These are phyloP conservation scores for Tylochromis polylepis DNA, from an alignment of 2,113 vertebrate species.

Conservation along the genomic window DNA sequence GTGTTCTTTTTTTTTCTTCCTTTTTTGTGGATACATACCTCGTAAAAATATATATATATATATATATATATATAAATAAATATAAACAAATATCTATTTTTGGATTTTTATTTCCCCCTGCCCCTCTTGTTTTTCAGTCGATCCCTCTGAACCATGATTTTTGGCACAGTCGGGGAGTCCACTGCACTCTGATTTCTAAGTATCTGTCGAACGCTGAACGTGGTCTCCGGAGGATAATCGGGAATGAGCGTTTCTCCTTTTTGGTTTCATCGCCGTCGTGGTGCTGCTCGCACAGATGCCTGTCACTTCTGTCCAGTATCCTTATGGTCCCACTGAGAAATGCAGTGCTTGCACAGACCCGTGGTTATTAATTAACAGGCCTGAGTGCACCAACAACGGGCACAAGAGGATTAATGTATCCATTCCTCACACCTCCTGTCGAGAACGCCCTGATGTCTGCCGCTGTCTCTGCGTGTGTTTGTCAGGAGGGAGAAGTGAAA, in stretches of 20 bases:
- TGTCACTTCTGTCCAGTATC: slow-evolving; percentile 3
- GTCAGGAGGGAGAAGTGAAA: neutral
- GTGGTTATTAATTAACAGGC: neutral
- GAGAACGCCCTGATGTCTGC: neutral
- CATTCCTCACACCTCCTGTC: neutral
- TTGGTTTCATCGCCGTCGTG: neutral
- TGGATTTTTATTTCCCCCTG: slow-evolving; percentile 66
- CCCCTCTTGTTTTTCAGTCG: slow-evolving; percentile 15
- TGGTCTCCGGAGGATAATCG: neutral
- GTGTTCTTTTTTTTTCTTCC: slow-evolving; percentile 16
- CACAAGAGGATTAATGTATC: neutral
- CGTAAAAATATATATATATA: slow-evolving; percentile 76
- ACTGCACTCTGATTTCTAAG: neutral
- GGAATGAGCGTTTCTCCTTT: neutral
- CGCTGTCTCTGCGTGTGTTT: neutral
- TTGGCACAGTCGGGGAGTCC: neutral
- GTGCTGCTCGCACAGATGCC: slow-evolving; percentile 14
- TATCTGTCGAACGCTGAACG: neutral
- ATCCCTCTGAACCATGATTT: slow-evolving; percentile 3
- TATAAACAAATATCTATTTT: slow-evolving; percentile 78
- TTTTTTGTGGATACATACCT: slow-evolving; percentile 76
- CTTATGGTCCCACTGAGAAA: slow-evolving; percentile 53
- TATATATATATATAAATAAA: slow-evolving; percentile 72
- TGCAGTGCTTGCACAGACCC: neutral
- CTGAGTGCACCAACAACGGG: neutral